Percentiles rank a stretch among this genome's conserved stretches.
Evolutionary conservation across 2,888 invertebrate genomes (phyloP).

Genomic region (Cephus pulcher): DNA sequence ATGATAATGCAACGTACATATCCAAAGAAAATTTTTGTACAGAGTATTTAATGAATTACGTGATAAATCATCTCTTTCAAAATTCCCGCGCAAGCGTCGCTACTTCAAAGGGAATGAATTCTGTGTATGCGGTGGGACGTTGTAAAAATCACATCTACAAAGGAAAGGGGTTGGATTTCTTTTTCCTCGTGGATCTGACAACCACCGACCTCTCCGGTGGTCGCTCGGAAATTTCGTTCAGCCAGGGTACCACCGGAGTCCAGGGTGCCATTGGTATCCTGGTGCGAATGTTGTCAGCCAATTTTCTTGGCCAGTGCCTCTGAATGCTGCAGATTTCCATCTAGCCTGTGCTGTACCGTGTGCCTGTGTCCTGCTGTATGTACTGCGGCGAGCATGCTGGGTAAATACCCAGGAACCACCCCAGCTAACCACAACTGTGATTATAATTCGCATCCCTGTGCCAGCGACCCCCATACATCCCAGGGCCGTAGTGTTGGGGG

Average conservation of each 20-base stretch:
- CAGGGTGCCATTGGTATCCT: conserved; percentile 1
- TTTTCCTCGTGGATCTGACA: not conserved
- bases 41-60: not conserved
- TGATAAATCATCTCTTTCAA: not conserved
- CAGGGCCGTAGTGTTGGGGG: conserved; percentile 25
- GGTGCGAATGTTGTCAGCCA: conserved; percentile 66
- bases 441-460: conserved; percentile 63
- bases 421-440: conserved; percentile 65
- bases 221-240: conserved; percentile 1
- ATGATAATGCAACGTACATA: not conserved
- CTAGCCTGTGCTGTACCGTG: conserved; percentile 43
- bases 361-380: conserved; percentile 47
- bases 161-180: not conserved
- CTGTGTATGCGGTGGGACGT: not conserved
- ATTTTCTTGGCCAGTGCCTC: conserved; percentile 67
- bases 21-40: not conserved
- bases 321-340: conserved; percentile 66
- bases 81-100: not conserved
- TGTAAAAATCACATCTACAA: not conserved
- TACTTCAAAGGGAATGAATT: not conserved
- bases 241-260: not conserved
- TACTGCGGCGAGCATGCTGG: conserved; percentile 43
- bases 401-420: conserved; percentile 45
- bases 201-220: not conserved
- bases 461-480: conserved; percentile 33